phyloP scores from a whole-genome alignment of 2,888 invertebrate species.

The Elegia similella region DNA sequence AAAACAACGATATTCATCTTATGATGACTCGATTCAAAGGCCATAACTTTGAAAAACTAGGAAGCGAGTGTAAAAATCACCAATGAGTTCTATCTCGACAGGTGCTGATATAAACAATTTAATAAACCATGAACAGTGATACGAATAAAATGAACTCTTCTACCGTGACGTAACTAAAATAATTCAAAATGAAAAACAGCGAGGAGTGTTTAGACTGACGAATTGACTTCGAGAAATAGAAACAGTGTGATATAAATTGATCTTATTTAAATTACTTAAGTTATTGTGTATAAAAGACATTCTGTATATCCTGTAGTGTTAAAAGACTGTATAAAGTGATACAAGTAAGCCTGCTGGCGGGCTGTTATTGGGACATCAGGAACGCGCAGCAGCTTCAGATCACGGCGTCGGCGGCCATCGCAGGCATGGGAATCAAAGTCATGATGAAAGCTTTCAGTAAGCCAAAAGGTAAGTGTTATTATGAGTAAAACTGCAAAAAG shows the following conservation, averaged over 20 bases:
- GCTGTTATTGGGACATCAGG: slow-evolving; percentile 43
- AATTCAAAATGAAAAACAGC: slow-evolving; percentile 77
- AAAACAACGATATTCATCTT: too few relatives aligned
- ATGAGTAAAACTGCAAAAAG: neutral
- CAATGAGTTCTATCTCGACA: slow-evolving; percentile 36
- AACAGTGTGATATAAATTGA: slow-evolving; percentile 75
- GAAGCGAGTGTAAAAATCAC: slow-evolving; percentile 48
- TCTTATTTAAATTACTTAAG: slow-evolving; percentile 62
- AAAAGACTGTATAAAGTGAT: slow-evolving; percentile 35
- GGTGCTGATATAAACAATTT: slow-evolving; percentile 46
- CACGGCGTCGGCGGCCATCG: slow-evolving; percentile 71
- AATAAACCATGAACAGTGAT: slow-evolving; percentile 55
- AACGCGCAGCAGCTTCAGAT: slow-evolving; percentile 56
- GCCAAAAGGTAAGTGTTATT: slow-evolving; percentile 86
- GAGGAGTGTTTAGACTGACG: slow-evolving; percentile 76
- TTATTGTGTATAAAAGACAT: slow-evolving; percentile 39
- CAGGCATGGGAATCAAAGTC: slow-evolving; percentile 93
- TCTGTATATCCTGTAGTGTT: slow-evolving; percentile 43
- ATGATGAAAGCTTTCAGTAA: slow-evolving; percentile 93
- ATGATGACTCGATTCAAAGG: too few relatives aligned
- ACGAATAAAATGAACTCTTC: slow-evolving; percentile 49
- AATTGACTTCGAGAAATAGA: slow-evolving; percentile 34
- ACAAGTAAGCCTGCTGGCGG: slow-evolving; percentile 37
- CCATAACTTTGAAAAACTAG: neutral
- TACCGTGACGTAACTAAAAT: slow-evolving; percentile 62